Conservation (phyloP, 23 tunicate species). For the Ciona savignyi region DNA sequence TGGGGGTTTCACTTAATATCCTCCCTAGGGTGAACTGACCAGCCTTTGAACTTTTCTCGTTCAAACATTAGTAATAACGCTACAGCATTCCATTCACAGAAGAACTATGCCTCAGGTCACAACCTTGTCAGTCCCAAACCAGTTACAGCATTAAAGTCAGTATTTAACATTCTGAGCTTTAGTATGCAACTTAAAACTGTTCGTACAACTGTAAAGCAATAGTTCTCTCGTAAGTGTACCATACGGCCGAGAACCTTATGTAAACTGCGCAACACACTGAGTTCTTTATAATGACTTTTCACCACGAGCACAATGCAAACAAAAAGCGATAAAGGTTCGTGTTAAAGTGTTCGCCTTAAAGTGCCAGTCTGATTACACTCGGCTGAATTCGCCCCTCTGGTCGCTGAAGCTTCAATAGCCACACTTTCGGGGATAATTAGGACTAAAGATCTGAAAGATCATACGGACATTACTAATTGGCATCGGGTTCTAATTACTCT, state of each 20-base stretch:
- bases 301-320: neutral
- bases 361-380: neutral
- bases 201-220: too few species aligned
- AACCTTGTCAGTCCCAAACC: too few species aligned
- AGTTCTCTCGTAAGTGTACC: too few species aligned
- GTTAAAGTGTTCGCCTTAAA: neutral
- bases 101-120: neutral
- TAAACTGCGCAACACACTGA: neutral
- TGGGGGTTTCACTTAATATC: neutral
- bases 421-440: neutral
- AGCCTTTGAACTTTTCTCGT: neutral
- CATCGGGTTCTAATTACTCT: neutral
- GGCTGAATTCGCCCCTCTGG: neutral
- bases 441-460: neutral
- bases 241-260: too few species aligned
- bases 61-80: neutral
- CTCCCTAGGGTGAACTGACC: neutral
- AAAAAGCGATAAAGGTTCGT: neutral
- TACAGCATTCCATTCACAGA: neutral
- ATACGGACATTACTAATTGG: neutral
- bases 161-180: too few species aligned
- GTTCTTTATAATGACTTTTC: neutral
- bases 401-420: neutral
- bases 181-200: too few species aligned
- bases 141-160: too few species aligned